These are phyloP conservation scores for Sciaenops ocellatus DNA, from an alignment of 2,797 vertebrate genomes.

Conservation along the genomic window DNA sequence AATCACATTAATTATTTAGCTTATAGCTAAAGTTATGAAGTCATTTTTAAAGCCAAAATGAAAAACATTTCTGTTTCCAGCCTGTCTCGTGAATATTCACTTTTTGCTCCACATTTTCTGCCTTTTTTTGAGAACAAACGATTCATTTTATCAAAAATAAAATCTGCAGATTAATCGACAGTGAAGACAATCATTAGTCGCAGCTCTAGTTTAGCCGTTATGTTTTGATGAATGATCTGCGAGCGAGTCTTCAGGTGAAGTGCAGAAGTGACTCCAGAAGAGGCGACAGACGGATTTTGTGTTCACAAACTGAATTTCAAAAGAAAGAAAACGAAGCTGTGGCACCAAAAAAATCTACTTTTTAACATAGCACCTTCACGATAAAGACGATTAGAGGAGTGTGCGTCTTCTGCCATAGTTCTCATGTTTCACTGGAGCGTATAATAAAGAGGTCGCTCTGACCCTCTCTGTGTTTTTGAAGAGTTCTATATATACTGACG, in stretches of 20 bases:
- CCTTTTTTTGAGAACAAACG: neutral
- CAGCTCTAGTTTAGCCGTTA: too few relatives aligned
- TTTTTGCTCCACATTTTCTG: too few relatives aligned
- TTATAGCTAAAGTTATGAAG: neutral
- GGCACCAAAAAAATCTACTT: too few relatives aligned
- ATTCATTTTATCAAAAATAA: neutral
- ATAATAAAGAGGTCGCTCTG: conserved; percentile 28
- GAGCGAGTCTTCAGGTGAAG: neutral
- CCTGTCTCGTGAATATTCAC: neutral
- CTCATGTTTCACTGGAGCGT: too few relatives aligned
- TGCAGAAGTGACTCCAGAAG: neutral
- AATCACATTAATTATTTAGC: neutral
- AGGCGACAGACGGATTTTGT: neutral
- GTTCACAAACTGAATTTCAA: conserved; percentile 1
- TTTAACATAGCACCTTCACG: conserved; percentile 12
- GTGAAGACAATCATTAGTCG: too few relatives aligned
- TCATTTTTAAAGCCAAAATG: neutral
- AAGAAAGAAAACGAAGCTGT: too few relatives aligned
- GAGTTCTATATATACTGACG: neutral
- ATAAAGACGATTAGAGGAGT: conserved; percentile 4
- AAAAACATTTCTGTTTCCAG: neutral
- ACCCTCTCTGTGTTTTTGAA: conserved; percentile 11
- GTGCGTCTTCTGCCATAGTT: neutral
- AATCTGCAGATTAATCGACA: neutral
- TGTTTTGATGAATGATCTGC: neutral